Base-by-base conservation (phyloP, 1,140 invertebrate species). In the Phymorhynchus buccinoides region DNA sequence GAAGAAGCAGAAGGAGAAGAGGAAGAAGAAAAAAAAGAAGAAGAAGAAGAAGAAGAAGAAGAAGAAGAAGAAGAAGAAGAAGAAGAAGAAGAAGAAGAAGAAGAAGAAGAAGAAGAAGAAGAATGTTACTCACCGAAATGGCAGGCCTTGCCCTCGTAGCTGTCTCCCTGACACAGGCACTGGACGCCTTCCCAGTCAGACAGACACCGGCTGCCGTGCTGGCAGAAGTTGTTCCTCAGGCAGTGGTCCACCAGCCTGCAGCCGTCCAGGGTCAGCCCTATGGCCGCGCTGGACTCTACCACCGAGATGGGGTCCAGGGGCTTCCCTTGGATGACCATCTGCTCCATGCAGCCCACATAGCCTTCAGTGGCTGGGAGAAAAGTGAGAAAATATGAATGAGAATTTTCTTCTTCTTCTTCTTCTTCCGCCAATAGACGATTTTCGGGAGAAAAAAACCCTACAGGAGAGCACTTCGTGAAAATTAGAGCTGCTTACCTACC, bases 201-300 rank as follows among this genome's bases (percentile, higher is more conserved):
- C 18, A 96, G 96, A 92, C 97, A 99, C 88, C 96, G 96, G 0
- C 97, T 97, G 3, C 96, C 96, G 91, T 99, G 97, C 91, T 98
- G 96, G 90, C 97, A 99, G 66, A 97, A 97, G 88, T 97, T 97
- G 0, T 97, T 97, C 83, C 96, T 94, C 71, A 96, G 95, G 90
- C 97, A 99, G 0, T 97, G 96, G 94, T 98, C 96, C 0, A 98
- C 96, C 87, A 98, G 96, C 87, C 96, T 95, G 92, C 97, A 87
- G 88, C 98, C 97, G 89, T 99, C 97, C 79, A 98, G 94, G 0
- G 96, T 96, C 0, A 98, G 96, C 93, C 97, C 96, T 22, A 89
- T 97, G 6, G 97, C 96, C 4, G 62, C 80, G 35, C 84, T 96
- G 95, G 88, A 96, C 88, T 96, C 96, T 30, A 98, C 95, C 7